phyloP scores from a whole-genome alignment of 2,113 vertebrate genomes.

The Pyrgilauda ruficollis region DNA sequence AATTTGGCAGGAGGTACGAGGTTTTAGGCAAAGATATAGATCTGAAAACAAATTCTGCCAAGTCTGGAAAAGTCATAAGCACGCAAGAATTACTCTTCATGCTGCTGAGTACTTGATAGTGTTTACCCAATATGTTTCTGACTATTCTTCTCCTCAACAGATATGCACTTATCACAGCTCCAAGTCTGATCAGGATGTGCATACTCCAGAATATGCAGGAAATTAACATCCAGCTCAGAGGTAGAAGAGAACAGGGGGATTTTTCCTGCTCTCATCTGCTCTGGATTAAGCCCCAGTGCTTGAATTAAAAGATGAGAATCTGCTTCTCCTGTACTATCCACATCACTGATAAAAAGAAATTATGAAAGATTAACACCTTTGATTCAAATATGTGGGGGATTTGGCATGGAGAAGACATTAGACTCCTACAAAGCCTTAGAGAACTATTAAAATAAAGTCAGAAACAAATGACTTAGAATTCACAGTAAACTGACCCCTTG shows the following conservation, averaged over 20 bases:
- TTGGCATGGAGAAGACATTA: neutral
- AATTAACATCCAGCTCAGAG: neutral
- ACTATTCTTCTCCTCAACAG: neutral
- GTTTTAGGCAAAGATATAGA: neutral
- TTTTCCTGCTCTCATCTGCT: neutral
- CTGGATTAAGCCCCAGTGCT: neutral
- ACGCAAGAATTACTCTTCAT: neutral
- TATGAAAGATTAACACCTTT: neutral
- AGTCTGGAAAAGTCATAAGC: neutral
- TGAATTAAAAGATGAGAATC: slow-evolving; percentile 22
- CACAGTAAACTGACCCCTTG: neutral
- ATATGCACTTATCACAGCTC: neutral
- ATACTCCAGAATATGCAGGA: neutral
- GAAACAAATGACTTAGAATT: neutral
- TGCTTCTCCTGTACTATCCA: neutral
- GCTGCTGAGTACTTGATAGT: neutral
- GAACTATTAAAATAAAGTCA: neutral
- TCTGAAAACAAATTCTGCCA: neutral
- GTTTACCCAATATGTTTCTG: neutral
- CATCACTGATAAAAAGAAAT: neutral
- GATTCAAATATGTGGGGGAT: neutral
- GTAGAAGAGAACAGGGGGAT: neutral
- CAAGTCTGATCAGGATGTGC: neutral
- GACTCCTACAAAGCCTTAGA: neutral
- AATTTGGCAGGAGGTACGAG: neutral